Evolutionary conservation across 2,888 invertebrate genomes (phyloP), one percentile per base, ranked within the genome.

Genomic region (Abscondita cerata): DNA sequence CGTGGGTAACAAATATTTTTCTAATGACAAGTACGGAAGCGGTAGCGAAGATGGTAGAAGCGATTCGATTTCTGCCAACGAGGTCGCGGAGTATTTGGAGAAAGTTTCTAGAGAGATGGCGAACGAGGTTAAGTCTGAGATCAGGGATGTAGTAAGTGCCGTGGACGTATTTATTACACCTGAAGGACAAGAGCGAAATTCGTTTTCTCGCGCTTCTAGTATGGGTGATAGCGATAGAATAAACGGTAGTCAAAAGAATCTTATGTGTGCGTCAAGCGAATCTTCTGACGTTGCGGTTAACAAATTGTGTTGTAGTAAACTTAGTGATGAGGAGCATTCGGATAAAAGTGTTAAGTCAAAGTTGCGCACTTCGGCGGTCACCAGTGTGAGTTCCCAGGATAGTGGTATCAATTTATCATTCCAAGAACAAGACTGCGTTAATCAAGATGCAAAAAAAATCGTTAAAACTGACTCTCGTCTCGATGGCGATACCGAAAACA

Each of bases 91-190:
- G 74, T 91, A 91, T 76, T 79, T 92, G 48, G 89, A 90, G 84
- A 91, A 90, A 66, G 88, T 90, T 75, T 90, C 91, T 0, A 87
- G 86, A 74, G 89, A 90, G 76, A 90, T 91, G 88, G 89, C 90
- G 6, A 89, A 89, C 52, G 90, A 91, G 81, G 89, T 92, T 15
- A 92, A 90, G 76, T 88, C 88, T 3, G 91, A 91, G 77, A 90
- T 90, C 65, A 83, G 90, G 48, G 90, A 89, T 76, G 87, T 89
- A 80, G 88, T 89, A 0, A 89, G 83, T 75, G 89, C 89, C 46
- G 91, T 91, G 1, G 90, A 91, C 68, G 90, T 80, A 4, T 81
- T 80, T 59, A 80, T 81, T 44, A 78, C 80, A 0, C 81, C 81
- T 0, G 78, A 78, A 36, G 69, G 67, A 58, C 74, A 71, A 38